Percentiles rank a stretch among this genome's conserved stretches.
Conservation (phyloP, 2,888 invertebrate species). For the Empis stercorea region DNA sequence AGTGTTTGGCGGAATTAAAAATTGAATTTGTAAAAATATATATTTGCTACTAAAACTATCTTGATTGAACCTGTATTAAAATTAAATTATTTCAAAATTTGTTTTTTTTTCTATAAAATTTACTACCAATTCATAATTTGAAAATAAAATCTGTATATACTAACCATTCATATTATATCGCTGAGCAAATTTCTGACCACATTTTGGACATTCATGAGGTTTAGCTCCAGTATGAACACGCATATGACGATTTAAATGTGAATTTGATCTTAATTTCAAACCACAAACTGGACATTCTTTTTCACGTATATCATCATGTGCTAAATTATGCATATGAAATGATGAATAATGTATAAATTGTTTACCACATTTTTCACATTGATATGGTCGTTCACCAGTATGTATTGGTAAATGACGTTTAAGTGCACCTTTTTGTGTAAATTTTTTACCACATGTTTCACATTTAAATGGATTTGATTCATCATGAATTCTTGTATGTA, state of each 20-base stretch:
- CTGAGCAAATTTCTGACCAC: slow-evolving; percentile 13
- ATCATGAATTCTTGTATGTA: slow-evolving; percentile 41
- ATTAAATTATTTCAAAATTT: no score
- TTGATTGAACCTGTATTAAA: no score
- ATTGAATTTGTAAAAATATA: no score
- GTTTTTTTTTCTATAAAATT: no score
- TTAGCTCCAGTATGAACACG: slow-evolving; percentile 35
- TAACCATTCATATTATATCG: slow-evolving; percentile 11
- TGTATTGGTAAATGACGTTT: slow-evolving; percentile 41
- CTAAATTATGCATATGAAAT: slow-evolving; percentile 35
- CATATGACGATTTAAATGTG: slow-evolving; percentile 37
- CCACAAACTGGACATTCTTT: slow-evolving; percentile 30
- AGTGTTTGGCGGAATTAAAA: no score
- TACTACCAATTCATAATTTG: no score
- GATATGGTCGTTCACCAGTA: slow-evolving; percentile 38
- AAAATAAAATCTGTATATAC: no score
- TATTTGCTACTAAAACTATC: no score
- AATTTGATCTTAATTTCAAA: slow-evolving; percentile 35
- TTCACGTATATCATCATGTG: slow-evolving; percentile 25
- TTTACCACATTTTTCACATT: slow-evolving; percentile 36
- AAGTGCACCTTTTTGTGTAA: slow-evolving; percentile 42
- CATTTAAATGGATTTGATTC: slow-evolving; percentile 39
- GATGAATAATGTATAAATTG: slow-evolving; percentile 36
- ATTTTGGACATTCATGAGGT: slow-evolving; percentile 13
- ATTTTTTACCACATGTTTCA: slow-evolving; percentile 39